Percentiles rank a stretch among this genome's conserved stretches.
These are phyloP conservation scores for Linyphia triangularis DNA, from an alignment of 2,888 invertebrate genomes.

Conservation along the genomic window DNA sequence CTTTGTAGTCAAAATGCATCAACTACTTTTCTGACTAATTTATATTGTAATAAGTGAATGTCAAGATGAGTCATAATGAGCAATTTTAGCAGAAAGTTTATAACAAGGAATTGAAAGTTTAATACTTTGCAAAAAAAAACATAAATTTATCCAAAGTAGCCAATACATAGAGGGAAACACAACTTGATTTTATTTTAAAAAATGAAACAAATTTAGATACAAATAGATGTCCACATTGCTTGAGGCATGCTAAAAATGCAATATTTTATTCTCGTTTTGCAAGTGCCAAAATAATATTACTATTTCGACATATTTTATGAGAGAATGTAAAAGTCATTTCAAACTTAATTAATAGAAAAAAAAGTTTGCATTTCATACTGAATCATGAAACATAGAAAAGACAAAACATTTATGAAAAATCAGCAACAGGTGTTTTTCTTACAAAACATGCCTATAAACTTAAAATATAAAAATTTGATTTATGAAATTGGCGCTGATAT, in stretches of 20 bases:
- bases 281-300: slow-evolving; percentile 10
- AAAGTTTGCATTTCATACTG: slow-evolving; percentile 23
- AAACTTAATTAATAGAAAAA: slow-evolving; percentile 24
- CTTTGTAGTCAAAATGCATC: too few species aligned
- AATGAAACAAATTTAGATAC: slow-evolving; percentile 2
- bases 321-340: background rate
- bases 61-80: too few species aligned
- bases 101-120: background rate
- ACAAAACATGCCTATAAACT: slow-evolving; percentile 55
- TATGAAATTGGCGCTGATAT: slow-evolving; percentile 8
- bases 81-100: too few species aligned
- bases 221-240: slow-evolving; percentile 15
- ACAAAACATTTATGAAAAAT: slow-evolving; percentile 37
- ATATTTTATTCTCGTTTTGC: slow-evolving; percentile 8
- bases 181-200: slow-evolving; percentile 40
- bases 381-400: slow-evolving; percentile 31
- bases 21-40: too few species aligned
- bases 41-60: too few species aligned
- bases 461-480: slow-evolving; percentile 73
- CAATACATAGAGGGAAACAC: background rate
- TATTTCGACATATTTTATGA: slow-evolving; percentile 4
- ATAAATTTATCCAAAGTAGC: background rate
- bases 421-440: slow-evolving; percentile 19
- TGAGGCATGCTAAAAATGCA: background rate
- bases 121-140: background rate